Evolutionary conservation across 2,888 invertebrate genomes (phyloP), one percentile per base, ranked within the genome.

Genomic region (Tinea pellionella): DNA sequence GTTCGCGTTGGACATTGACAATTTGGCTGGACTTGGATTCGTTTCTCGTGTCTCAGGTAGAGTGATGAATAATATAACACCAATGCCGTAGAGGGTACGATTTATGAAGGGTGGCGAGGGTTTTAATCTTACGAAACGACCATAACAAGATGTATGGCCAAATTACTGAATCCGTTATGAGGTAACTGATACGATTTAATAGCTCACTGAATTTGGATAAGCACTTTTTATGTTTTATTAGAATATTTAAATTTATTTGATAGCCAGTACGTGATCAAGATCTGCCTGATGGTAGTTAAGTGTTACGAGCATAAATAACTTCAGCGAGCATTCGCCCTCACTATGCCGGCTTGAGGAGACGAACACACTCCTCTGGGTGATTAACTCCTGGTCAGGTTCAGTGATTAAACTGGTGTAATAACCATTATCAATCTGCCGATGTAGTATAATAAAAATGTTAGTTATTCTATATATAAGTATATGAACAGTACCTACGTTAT

Each of bases 71-170:
- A 77, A 83, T 80, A 83, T 76, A 86, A 74, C 68, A 73, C 71
- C 67, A 72, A 70, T 74, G 77, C 78, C 72, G 74, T 68, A 66
- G 67, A 67, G 75, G 80, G 77, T 72, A 72, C 74, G 78, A 86
- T 86, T 85, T 85, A 86, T 81, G 83, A 82, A 79, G 85, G 85
- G 81, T 76, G 76, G 78, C 74, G 66, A 68, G 75, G 80, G 80
- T 79, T 86, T 87, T 86, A 85, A 86, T 86, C 85, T 83, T 71
- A 71, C 68, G 71, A 70, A 80, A 81, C 79, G 80, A 78, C 84
- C 81, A 82, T 85, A 85, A 84, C 80, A 82, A 85, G 84, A 86
- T 77, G 77, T 79, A 83, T 84, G 81, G 78, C 72, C 75, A 80
- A 87, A 87, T 86, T 82, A 83, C 83, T 77, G 82, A 82, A 84